A percentile compares a stretch with the other conserved stretches of the same genome.
phyloP scores from a whole-genome alignment of 2,888 invertebrate genomes.

The Hydroisotoma schaefferi region DNA sequence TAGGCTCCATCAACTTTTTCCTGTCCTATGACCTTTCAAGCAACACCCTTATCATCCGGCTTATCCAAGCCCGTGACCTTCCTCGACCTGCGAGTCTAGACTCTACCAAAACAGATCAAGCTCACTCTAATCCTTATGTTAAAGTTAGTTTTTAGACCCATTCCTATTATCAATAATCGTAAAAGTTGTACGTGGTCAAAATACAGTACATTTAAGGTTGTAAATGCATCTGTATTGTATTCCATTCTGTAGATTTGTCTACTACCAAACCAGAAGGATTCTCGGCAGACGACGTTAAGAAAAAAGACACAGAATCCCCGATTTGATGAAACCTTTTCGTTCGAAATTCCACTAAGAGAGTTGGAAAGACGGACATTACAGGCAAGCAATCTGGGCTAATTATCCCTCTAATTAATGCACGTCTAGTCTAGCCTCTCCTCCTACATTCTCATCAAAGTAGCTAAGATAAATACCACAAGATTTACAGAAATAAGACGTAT shows the following conservation, averaged over 20 bases:
- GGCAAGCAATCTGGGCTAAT: slow-evolving; percentile 44
- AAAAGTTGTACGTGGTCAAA: neutral
- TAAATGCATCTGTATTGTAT: too few species aligned
- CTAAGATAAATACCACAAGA: neutral
- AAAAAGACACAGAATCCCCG: slow-evolving; percentile 54
- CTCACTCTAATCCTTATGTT: slow-evolving; percentile 54
- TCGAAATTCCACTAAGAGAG: slow-evolving; percentile 53
- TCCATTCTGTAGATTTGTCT: slow-evolving; percentile 51
- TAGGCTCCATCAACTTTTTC: slow-evolving; percentile 42
- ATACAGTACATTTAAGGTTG: neutral
- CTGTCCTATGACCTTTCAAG: slow-evolving; percentile 38
- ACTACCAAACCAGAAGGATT: slow-evolving; percentile 54
- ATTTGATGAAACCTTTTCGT: slow-evolving; percentile 54
- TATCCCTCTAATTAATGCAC: neutral
- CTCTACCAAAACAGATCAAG: slow-evolving; percentile 52
- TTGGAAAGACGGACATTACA: slow-evolving; percentile 52
- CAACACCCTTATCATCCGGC: slow-evolving; percentile 50
- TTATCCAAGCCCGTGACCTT: slow-evolving; percentile 54
- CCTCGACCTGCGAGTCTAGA: slow-evolving; percentile 52
- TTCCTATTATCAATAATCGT: too few species aligned
- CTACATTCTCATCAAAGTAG: too few species aligned
- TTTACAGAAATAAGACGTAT: too few species aligned
- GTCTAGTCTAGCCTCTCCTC: too few species aligned
- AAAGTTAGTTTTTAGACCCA: too few species aligned
- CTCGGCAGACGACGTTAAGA: slow-evolving; percentile 54